Percentiles rank a stretch among this genome's conserved stretches.
phyloP scores from a whole-genome alignment of 2,797 vertebrate genomes.

The Alauda arvensis region DNA sequence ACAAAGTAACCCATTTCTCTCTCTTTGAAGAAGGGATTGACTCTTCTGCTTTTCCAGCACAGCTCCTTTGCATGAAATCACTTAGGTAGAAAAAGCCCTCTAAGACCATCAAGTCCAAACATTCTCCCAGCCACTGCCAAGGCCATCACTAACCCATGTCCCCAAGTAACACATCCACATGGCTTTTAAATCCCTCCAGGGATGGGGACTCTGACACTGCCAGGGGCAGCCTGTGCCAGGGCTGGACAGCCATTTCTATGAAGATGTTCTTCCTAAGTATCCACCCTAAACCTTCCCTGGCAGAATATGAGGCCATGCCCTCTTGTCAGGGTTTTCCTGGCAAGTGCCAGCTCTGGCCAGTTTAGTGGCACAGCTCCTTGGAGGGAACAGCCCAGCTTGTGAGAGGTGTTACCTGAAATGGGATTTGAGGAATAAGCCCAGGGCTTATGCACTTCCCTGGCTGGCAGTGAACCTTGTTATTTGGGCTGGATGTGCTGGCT shows the following conservation, averaged over 20 bases:
- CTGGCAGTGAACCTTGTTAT: fast-evolving
- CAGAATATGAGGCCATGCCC: background rate
- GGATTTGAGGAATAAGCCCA: background rate
- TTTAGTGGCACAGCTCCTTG: fast-evolving
- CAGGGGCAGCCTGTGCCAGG: background rate
- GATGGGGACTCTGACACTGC: too few relatives aligned
- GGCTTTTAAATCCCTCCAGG: background rate
- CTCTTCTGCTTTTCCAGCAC: background rate
- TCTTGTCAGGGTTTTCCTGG: too few relatives aligned
- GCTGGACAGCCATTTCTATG: background rate
- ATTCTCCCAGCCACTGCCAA: background rate
- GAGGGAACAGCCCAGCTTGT: fast-evolving
- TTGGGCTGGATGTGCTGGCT: background rate
- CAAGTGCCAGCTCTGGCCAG: background rate
- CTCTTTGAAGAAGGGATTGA: background rate
- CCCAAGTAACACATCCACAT: background rate
- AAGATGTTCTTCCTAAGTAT: background rate
- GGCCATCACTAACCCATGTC: background rate
- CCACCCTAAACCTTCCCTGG: background rate
- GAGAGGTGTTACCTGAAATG: fast-evolving
- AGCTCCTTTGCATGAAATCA: background rate
- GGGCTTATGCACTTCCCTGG: background rate
- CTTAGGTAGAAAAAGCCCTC: background rate
- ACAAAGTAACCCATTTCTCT: background rate
- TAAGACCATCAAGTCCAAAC: background rate